phyloP scores from a whole-genome alignment of 2,888 invertebrate species.

The Clostera curtula region DNA sequence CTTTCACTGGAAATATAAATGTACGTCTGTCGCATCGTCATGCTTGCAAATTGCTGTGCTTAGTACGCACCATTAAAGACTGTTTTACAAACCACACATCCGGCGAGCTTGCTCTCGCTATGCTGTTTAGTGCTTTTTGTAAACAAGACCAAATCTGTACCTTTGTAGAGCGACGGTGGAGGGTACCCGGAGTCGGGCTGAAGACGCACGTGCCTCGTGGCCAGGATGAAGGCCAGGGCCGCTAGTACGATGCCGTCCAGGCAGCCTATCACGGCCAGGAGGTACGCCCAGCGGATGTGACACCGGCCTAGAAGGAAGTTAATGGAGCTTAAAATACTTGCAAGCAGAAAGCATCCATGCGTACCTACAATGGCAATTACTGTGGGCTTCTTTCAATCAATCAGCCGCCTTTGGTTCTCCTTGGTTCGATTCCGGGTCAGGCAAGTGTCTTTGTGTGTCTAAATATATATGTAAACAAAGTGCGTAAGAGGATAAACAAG shows the following conservation, averaged over 20 bases:
- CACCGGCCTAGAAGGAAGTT: conserved; percentile 82
- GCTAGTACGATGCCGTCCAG: conserved; percentile 90
- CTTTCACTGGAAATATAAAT: too few species aligned
- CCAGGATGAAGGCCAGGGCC: conserved; percentile 93
- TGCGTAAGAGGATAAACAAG: too few species aligned
- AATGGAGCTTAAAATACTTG: too few species aligned
- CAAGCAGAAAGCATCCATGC: too few species aligned
- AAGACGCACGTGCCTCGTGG: conserved; percentile 89
- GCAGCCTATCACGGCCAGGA: conserved; percentile 92
- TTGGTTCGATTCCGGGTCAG: too few species aligned
- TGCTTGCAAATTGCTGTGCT: neutral
- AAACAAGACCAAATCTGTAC: conserved; percentile 19
- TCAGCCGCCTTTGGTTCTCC: too few species aligned
- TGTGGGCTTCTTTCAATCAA: too few species aligned
- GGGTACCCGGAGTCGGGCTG: conserved; percentile 86
- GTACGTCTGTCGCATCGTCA: too few species aligned
- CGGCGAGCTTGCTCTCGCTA: neutral
- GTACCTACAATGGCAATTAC: too few species aligned
- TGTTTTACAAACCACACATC: neutral
- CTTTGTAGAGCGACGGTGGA: conserved; percentile 74
- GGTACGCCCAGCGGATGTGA: conserved; percentile 94
- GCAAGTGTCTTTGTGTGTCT: too few species aligned
- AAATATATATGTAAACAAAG: too few species aligned
- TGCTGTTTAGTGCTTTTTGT: neutral
- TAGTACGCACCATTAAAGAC: neutral